Percentiles rank a stretch among this genome's conserved stretches.
These are phyloP conservation scores for Trochalopteron elliotii DNA, from an alignment of 2,113 vertebrate genomes.

Conservation along the genomic window DNA sequence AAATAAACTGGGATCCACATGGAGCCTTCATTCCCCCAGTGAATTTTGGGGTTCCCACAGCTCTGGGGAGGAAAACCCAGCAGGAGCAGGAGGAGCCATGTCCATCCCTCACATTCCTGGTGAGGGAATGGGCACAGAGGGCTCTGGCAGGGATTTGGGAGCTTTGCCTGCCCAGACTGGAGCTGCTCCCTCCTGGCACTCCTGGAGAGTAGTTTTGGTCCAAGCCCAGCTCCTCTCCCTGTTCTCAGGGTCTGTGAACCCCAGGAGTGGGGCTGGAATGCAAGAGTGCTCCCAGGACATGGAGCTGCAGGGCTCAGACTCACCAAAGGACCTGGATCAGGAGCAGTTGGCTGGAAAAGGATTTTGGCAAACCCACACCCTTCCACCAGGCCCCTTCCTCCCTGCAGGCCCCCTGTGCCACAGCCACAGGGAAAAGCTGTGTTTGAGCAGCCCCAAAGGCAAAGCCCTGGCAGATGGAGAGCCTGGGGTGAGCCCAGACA, in stretches of 20 bases:
- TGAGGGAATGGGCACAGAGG: rapidly evolving
- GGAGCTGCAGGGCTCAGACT: neutral
- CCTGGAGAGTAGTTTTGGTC: rapidly evolving
- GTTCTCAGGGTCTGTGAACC: neutral
- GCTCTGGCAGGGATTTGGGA: neutral
- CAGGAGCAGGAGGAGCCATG: rapidly evolving
- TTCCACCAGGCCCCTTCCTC: rapidly evolving
- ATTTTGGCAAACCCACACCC: neutral
- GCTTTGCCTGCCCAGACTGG: rapidly evolving
- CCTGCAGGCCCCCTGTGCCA: neutral
- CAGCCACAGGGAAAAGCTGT: rapidly evolving
- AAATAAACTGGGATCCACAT: rapidly evolving
- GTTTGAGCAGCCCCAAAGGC: neutral
- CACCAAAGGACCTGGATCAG: rapidly evolving
- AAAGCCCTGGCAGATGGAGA: neutral
- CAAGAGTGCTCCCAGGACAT: rapidly evolving
- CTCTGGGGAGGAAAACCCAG: neutral
- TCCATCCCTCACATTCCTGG: rapidly evolving
- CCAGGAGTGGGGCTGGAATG: neutral
- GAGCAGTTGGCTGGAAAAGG: neutral
- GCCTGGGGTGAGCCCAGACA: rapidly evolving
- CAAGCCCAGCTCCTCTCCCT: neutral
- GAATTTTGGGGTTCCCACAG: rapidly evolving
- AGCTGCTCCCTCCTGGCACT: neutral
- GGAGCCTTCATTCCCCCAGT: neutral